These are phyloP conservation scores for Passer montanus DNA, from an alignment of 2,113 vertebrate genomes.

Conservation along the genomic window DNA sequence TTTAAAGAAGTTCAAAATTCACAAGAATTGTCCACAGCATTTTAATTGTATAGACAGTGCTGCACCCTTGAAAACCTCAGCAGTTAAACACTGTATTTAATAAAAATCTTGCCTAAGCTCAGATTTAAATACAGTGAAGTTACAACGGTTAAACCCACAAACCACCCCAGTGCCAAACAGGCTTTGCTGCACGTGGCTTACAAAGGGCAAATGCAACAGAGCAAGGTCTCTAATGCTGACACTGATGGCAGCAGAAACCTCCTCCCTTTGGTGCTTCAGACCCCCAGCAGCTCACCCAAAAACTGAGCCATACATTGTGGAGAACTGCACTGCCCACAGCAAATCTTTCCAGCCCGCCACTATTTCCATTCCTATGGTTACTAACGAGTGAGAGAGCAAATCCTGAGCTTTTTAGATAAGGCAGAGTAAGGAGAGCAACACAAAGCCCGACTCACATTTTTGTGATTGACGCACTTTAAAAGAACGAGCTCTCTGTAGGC, in stretches of 20 bases:
- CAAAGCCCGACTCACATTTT: constrained; percentile 85
- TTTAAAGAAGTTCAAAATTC: neutral
- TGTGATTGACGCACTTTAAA: constrained; percentile 98
- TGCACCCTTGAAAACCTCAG: neutral
- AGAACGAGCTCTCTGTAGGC: constrained; percentile 97
- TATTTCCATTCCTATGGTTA: neutral
- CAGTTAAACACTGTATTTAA: neutral
- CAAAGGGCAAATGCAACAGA: neutral
- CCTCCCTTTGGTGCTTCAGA: neutral
- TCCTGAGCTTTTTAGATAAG: neutral
- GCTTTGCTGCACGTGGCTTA: neutral
- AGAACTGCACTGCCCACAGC: neutral
- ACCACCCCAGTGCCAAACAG: neutral
- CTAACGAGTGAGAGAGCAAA: neutral
- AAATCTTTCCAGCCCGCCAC: neutral
- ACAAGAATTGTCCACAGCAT: neutral
- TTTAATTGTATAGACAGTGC: neutral
- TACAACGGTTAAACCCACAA: neutral
- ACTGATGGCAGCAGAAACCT: neutral
- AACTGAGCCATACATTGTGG: neutral
- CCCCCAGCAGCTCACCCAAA: neutral
- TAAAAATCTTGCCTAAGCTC: neutral
- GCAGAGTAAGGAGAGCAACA: neutral
- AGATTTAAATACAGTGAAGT: neutral
- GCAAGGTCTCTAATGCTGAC: neutral